Percentiles rank a stretch among this genome's conserved stretches.
Conservation (phyloP, 2,113 vertebrate genomes). For the Nyctibius bracteatus region DNA sequence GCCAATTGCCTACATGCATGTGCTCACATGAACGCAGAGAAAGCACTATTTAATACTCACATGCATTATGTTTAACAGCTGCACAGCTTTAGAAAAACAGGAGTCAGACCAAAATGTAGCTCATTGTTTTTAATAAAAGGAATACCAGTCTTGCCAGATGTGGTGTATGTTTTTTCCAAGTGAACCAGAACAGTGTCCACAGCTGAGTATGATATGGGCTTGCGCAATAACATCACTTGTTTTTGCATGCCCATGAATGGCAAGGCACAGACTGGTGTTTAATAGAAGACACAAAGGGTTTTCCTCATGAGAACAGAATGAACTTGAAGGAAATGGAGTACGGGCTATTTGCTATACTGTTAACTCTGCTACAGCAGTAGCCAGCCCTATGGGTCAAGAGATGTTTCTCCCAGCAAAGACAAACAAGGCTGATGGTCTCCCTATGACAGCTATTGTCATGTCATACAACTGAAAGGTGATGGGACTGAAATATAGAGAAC, state of each 20-base stretch:
- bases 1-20: not conserved
- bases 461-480: not conserved
- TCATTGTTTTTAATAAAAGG: conserved; percentile 29
- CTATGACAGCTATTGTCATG: not conserved
- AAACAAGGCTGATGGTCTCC: not conserved
- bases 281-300: not conserved
- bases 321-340: not conserved
- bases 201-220: not conserved
- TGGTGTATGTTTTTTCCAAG: conserved; percentile 14
- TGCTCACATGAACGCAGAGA: not conserved
- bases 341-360: not conserved
- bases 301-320: not conserved
- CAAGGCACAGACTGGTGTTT: not conserved
- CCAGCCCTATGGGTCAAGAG: not conserved
- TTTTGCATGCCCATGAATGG: not conserved
- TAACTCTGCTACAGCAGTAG: not conserved
- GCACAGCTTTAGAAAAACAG: conserved; percentile 18
- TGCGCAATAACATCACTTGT: conserved; percentile 13
- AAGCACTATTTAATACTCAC: not conserved
- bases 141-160: conserved; percentile 3
- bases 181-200: not conserved
- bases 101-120: not conserved
- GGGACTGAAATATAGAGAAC: not conserved
- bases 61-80: conserved; percentile 16
- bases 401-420: not conserved